Evolutionary conservation across 2,888 invertebrate species (phyloP).

Genomic region (Ethmia dodecea): DNA sequence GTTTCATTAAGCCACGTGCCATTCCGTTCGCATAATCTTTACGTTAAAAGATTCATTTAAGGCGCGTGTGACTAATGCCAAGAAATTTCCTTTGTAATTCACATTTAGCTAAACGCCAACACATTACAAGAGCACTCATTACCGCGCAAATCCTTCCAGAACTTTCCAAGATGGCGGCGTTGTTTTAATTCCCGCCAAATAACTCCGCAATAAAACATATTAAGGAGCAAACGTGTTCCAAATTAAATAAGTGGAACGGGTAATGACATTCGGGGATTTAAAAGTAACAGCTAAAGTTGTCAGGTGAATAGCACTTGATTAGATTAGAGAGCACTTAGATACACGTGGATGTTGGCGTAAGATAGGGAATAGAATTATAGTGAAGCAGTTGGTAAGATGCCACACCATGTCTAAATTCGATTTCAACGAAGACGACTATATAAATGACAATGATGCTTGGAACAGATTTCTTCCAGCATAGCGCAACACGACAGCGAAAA

Average conservation of each 20-base stretch:
- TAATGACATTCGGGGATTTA: constrained; percentile 3
- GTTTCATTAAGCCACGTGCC: too few relatives aligned
- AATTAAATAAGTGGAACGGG: constrained; percentile 12
- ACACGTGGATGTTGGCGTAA: too few relatives aligned
- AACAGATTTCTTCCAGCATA: too few relatives aligned
- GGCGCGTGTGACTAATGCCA: constrained; percentile 9
- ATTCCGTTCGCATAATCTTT: background rate
- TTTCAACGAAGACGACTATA: too few relatives aligned
- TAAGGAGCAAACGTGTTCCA: constrained; percentile 11
- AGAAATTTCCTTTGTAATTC: constrained; percentile 10
- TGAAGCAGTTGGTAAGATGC: too few relatives aligned
- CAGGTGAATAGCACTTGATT: too few relatives aligned
- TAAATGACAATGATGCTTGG: too few relatives aligned
- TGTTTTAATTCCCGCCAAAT: constrained; percentile 20
- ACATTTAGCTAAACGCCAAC: constrained; percentile 14
- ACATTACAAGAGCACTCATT: constrained; percentile 8
- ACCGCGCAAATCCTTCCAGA: constrained; percentile 11
- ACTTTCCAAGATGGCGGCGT: constrained; percentile 18
- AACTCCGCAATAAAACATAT: constrained; percentile 25
- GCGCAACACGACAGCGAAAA: too few relatives aligned
- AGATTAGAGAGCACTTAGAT: too few relatives aligned
- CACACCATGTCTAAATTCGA: too few relatives aligned
- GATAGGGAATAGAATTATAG: too few relatives aligned
- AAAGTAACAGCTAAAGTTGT: constrained; percentile 10
- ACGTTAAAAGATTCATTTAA: constrained; percentile 7